phyloP scores from a whole-genome alignment of 2,113 vertebrate species.

The Telmatochromis sp. region DNA sequence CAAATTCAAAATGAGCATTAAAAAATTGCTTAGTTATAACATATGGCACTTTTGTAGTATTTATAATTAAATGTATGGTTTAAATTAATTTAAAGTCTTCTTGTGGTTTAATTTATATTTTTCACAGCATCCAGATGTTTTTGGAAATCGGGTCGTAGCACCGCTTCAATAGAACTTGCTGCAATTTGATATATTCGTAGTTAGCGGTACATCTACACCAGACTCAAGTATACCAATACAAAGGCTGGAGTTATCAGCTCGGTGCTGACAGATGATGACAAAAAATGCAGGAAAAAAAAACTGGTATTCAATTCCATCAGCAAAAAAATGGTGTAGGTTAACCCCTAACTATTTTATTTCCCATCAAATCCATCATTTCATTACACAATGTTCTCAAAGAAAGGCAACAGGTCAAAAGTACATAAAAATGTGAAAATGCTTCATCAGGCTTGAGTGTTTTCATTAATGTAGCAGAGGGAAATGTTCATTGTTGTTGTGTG shows the following conservation, averaged over 20 bases:
- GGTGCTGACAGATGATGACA: not conserved
- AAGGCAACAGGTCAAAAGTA: not conserved
- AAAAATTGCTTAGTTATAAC: not conserved
- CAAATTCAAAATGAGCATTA: not conserved
- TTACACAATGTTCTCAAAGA: not conserved
- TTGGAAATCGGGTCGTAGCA: not conserved
- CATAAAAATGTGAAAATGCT: not conserved
- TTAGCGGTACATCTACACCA: constrained; percentile 25
- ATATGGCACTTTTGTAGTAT: not conserved
- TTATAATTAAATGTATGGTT: not conserved
- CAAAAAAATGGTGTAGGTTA: constrained; percentile 16
- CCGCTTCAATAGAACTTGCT: constrained; percentile 30
- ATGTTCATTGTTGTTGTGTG: not conserved
- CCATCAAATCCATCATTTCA: constrained; percentile 6
- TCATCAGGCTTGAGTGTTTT: not conserved
- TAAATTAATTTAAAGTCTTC: not conserved
- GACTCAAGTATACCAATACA: not conserved
- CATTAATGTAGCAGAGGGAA: constrained; percentile 13
- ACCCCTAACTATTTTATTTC: constrained; percentile 12
- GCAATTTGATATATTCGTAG: constrained; percentile 37
- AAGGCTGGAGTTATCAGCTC: not conserved
- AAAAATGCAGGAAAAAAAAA: not conserved
- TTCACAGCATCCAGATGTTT: not conserved
- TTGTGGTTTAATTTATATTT: not conserved
- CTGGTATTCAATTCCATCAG: constrained; percentile 1